A percentile compares a stretch with the other conserved stretches of the same genome.
Conservation (phyloP, 1,140 invertebrate genomes). For the Pygmarrhopalites habei region DNA sequence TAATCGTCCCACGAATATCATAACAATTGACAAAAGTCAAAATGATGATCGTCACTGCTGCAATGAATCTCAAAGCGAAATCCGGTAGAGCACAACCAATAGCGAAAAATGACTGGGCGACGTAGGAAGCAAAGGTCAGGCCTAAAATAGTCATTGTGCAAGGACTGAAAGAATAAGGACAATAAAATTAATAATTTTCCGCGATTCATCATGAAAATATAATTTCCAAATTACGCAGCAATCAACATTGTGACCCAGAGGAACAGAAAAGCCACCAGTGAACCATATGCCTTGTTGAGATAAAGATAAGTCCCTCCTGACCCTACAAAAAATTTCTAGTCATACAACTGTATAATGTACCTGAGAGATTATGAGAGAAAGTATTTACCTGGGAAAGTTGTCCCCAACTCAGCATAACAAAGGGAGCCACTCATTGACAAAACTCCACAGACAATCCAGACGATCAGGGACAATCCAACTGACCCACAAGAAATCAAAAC, state of each 20-base stretch:
- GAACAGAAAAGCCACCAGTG: constrained; percentile 85
- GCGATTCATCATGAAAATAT: not conserved
- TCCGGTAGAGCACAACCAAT: constrained; percentile 59
- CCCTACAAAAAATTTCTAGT: too few relatives aligned
- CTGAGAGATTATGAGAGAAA: too few relatives aligned
- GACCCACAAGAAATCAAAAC: constrained; percentile 49
- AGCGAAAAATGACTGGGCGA: constrained; percentile 82
- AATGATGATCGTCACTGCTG: constrained; percentile 65
- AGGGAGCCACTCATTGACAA: constrained; percentile 51
- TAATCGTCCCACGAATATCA: constrained; percentile 75
- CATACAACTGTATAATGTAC: too few relatives aligned
- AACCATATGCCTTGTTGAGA: constrained; percentile 81
- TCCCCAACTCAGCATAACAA: constrained; percentile 87
- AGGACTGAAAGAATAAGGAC: constrained; percentile 13
- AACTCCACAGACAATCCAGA: constrained; percentile 51
- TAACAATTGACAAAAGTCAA: constrained; percentile 87
- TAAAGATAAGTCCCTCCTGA: constrained; percentile 98
- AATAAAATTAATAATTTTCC: not conserved
- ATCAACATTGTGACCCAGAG: constrained; percentile 91
- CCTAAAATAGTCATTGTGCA: constrained; percentile 81
- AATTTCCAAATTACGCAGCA: constrained; percentile 51
- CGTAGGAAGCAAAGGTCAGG: constrained; percentile 90
- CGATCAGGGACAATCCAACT: constrained; percentile 49
- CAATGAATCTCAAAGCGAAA: constrained; percentile 61
- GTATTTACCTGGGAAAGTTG: constrained; percentile 79